Evolutionary conservation across 2,113 vertebrate genomes (phyloP).

Genomic region (Zosterops borbonicus): DNA sequence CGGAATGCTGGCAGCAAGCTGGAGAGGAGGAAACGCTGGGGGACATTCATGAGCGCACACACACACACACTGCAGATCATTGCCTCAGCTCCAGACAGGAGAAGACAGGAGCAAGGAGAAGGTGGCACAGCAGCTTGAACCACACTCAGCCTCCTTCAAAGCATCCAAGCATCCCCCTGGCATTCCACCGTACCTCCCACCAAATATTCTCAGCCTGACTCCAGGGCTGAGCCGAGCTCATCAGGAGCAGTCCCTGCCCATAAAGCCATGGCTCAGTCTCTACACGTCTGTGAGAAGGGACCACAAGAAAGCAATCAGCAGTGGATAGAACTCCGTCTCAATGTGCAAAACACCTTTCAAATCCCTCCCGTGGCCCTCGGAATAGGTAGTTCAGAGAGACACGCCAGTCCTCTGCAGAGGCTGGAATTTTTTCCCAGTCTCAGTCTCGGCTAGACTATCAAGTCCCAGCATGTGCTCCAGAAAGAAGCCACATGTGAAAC

Average conservation of each 20-base stretch:
- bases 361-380: background rate
- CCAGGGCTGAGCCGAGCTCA: background rate
- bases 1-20: background rate
- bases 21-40: background rate
- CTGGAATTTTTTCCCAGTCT: conserved; percentile 10
- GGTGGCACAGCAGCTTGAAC: background rate
- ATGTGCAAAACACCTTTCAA: conserved; percentile 18
- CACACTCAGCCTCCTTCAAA: background rate
- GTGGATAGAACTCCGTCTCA: background rate
- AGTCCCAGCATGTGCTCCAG: conserved; percentile 38
- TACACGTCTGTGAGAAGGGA: background rate
- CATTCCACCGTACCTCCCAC: background rate
- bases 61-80: background rate
- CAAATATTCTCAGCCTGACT: background rate
- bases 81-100: background rate
- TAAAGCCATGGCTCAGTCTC: background rate
- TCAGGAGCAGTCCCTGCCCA: background rate
- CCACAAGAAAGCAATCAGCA: conserved; percentile 47
- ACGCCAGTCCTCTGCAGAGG: background rate
- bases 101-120: background rate
- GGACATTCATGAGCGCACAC: background rate
- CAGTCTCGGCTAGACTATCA: conserved; percentile 20
- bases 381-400: conserved; percentile 36
- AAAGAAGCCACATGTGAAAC: conserved; percentile 38
- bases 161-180: background rate